A percentile compares a stretch with the other conserved stretches of the same genome.
Conservation (phyloP, 2,797 vertebrate species). For the Thripadectes ignobilis region DNA sequence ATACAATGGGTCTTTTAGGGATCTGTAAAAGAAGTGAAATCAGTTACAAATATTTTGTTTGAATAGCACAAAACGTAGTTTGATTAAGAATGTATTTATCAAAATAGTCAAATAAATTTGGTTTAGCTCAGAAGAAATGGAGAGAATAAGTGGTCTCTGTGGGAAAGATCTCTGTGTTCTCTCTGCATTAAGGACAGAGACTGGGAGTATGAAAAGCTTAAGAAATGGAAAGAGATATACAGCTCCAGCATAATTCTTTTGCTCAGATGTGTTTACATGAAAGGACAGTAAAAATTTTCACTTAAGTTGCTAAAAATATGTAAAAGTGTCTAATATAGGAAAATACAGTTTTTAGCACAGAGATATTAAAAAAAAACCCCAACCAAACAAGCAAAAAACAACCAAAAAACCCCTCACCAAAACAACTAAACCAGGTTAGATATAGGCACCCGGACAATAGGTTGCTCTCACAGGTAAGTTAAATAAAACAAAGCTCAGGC, state of each 20-base stretch:
- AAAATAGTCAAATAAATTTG: not conserved
- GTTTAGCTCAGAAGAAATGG: not conserved
- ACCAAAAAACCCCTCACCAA: not conserved
- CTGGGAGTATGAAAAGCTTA: not conserved
- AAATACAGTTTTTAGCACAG: not conserved
- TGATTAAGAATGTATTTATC: not conserved
- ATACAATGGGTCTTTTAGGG: not conserved
- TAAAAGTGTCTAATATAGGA: not conserved
- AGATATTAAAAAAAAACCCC: not conserved
- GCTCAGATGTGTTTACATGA: not conserved
- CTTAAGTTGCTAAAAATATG: not conserved
- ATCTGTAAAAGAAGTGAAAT: not conserved
- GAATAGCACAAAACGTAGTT: not conserved
- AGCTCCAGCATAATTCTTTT: fast-evolving
- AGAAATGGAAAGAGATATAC: not conserved
- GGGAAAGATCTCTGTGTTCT: not conserved
- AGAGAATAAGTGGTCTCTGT: not conserved
- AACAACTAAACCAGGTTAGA: fast-evolving
- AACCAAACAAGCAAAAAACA: not conserved
- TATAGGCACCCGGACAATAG: not conserved
- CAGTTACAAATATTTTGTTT: not conserved
- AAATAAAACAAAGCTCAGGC: not conserved
- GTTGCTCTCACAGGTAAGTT: not conserved
- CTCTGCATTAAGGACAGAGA: not conserved
- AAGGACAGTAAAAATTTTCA: not conserved